Evolutionary conservation across 2,113 vertebrate genomes (phyloP).

Genomic region (Nerophis ophidion): DNA sequence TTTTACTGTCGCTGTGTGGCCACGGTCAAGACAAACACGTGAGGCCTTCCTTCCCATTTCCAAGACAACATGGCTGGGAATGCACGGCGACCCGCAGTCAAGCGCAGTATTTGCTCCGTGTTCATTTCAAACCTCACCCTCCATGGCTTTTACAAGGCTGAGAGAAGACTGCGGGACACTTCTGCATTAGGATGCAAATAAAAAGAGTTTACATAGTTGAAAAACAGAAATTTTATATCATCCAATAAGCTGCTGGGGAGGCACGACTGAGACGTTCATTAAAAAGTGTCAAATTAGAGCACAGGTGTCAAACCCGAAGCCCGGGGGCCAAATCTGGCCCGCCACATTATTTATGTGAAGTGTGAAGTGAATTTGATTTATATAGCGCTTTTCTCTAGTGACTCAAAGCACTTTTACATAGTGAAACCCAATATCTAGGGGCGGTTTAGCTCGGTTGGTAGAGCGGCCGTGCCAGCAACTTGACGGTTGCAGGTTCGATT

Average conservation of each 20-base stretch:
- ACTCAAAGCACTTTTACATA: too few relatives aligned
- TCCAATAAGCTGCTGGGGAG: constrained; percentile 43
- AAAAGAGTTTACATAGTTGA: constrained; percentile 39
- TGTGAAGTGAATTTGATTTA: too few relatives aligned
- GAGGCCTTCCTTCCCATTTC: constrained; percentile 37
- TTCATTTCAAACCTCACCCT: constrained; percentile 47
- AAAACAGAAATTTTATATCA: constrained; percentile 41
- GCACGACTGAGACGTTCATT: constrained; percentile 32
- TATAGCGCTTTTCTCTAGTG: too few relatives aligned
- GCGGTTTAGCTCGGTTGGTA: too few relatives aligned
- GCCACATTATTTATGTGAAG: too few relatives aligned
- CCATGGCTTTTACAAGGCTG: constrained; percentile 56
- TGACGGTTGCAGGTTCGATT: too few relatives aligned
- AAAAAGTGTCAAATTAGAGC: constrained; percentile 52
- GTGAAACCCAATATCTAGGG: too few relatives aligned
- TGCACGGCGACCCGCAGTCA: constrained; percentile 38
- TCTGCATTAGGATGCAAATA: constrained; percentile 63
- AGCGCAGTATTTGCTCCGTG: constrained; percentile 33
- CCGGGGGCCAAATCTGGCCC: too few relatives aligned
- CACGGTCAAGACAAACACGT: constrained; percentile 45
- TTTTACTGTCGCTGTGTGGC: constrained; percentile 63
- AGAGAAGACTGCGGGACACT: constrained; percentile 51
- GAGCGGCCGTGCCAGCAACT: too few relatives aligned
- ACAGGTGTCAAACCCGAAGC: too few relatives aligned
- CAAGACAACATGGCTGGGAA: constrained; percentile 46